Conservation (phyloP, 37 sponge, comb jelly and placozoan species). For the Halichondria panicea region DNA sequence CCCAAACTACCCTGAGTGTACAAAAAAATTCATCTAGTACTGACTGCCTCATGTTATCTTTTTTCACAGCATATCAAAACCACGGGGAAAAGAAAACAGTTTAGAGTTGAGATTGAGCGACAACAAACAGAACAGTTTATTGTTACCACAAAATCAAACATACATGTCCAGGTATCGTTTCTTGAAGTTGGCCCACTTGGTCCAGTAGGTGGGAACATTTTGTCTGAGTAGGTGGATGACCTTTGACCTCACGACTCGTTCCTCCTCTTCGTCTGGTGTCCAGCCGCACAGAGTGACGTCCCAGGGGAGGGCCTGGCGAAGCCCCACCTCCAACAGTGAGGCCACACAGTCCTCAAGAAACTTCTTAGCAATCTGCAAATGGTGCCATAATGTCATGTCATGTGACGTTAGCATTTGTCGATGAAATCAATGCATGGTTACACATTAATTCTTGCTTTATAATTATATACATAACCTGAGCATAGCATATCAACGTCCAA, state of each 20-base stretch:
- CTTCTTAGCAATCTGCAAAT: slow-evolving; percentile 15
- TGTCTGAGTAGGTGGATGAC: slow-evolving; percentile 40
- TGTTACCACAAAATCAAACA: no score
- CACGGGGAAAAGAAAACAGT: no score
- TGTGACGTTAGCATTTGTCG: no score
- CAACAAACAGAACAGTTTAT: no score
- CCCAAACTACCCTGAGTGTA: no score
- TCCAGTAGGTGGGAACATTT: slow-evolving; percentile 29
- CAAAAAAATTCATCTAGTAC: no score
- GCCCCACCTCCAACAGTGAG: slow-evolving; percentile 19
- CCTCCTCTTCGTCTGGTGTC: slow-evolving; percentile 46
- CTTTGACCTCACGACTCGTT: slow-evolving; percentile 57
- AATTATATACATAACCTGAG: no score
- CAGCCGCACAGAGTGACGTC: slow-evolving; percentile 35
- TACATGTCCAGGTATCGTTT: slow-evolving; percentile 30
- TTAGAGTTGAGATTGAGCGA: no score
- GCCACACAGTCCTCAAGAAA: slow-evolving; percentile 37
- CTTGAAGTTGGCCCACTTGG: slow-evolving; percentile 49
- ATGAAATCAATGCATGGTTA: neutral
- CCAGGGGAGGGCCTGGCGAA: slow-evolving; percentile 25
- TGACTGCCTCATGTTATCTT: no score
- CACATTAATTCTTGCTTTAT: no score
- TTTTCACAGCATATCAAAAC: no score
- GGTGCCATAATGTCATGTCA: neutral
- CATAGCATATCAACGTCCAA: no score